Conservation (phyloP, 1,140 invertebrate species). For the Aphidius gifuensis region DNA sequence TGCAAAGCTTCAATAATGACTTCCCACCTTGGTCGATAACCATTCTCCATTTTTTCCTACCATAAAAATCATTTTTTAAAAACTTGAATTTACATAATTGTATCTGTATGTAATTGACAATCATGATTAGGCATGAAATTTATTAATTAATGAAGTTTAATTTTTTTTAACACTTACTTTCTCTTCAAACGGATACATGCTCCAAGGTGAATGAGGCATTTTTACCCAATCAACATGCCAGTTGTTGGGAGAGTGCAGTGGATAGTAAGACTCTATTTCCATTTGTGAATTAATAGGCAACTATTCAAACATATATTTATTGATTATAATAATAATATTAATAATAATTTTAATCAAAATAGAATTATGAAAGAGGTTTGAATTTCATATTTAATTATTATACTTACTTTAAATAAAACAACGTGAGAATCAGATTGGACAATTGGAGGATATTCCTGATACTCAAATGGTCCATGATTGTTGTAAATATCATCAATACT, state of each 20-base stretch:
- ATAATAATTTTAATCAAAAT: too few relatives aligned
- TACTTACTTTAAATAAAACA: slow-evolving; percentile 46
- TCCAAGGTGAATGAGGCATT: slow-evolving; percentile 77
- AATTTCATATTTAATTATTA: too few relatives aligned
- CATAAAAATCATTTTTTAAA: background rate
- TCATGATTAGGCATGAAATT: slow-evolving; percentile 19
- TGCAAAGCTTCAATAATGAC: slow-evolving; percentile 69
- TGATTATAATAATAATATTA: too few relatives aligned
- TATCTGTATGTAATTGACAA: background rate
- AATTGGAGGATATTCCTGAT: slow-evolving; percentile 46
- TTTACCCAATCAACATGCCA: slow-evolving; percentile 82
- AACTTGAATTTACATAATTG: too few relatives aligned
- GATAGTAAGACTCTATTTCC: slow-evolving; percentile 54
- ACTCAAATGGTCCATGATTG: slow-evolving; percentile 40
- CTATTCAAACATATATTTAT: too few relatives aligned
- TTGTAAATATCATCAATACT: slow-evolving; percentile 50
- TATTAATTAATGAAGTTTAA: too few relatives aligned
- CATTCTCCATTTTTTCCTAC: slow-evolving; percentile 55
- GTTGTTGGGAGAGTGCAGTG: slow-evolving; percentile 56
- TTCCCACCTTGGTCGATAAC: slow-evolving; percentile 70
- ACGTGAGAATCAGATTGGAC: slow-evolving; percentile 41
- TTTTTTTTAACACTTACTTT: slow-evolving; percentile 34
- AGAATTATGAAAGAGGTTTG: too few relatives aligned
- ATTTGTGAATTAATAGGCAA: slow-evolving; percentile 40
- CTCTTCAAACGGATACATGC: slow-evolving; percentile 70